Conservation (phyloP, 1,140 invertebrate species). For the Drosophila asahinai region DNA sequence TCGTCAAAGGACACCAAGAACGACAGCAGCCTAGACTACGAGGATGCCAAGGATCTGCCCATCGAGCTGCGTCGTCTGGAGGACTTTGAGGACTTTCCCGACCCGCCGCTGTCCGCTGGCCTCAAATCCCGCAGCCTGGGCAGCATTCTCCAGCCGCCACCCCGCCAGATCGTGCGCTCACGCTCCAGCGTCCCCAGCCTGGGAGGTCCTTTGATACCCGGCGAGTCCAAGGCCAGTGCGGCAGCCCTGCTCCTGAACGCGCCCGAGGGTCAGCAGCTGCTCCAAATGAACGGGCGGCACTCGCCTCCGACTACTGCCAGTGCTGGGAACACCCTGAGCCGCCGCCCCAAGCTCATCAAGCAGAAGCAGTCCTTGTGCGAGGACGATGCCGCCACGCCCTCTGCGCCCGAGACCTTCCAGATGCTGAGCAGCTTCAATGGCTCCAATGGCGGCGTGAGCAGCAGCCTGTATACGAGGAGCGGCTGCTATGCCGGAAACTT, state of each 20-base stretch:
- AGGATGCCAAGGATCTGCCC: conserved; percentile 91
- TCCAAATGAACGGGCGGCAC: conserved; percentile 45
- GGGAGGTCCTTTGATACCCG: conserved; percentile 77
- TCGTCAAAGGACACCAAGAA: conserved; percentile 87
- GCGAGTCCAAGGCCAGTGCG: conserved; percentile 58
- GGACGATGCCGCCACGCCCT: conserved; percentile 85
- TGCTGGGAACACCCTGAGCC: conserved; percentile 62
- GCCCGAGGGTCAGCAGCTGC: conserved; percentile 44
- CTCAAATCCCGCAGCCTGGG: conserved; percentile 88
- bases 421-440: conserved; percentile 72
- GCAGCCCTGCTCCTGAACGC: conserved; percentile 56
- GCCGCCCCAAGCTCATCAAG: conserved; percentile 89
- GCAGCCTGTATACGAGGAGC: conserved; percentile 59
- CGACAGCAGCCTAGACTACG: conserved; percentile 87
- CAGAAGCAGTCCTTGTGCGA: conserved; percentile 92
- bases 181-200: conserved; percentile 91
- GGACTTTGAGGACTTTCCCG: conserved; percentile 87
- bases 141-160: conserved; percentile 91
- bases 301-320: conserved; percentile 70
- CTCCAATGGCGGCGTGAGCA: conserved; percentile 63
- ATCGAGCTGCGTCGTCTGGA: conserved; percentile 95
- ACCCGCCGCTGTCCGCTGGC: conserved; percentile 84
- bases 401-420: conserved; percentile 52
- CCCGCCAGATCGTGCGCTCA: conserved; percentile 89
- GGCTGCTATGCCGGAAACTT: conserved; percentile 55